phyloP scores from a whole-genome alignment of 2,797 vertebrate species.

The Chelonia mydas region DNA sequence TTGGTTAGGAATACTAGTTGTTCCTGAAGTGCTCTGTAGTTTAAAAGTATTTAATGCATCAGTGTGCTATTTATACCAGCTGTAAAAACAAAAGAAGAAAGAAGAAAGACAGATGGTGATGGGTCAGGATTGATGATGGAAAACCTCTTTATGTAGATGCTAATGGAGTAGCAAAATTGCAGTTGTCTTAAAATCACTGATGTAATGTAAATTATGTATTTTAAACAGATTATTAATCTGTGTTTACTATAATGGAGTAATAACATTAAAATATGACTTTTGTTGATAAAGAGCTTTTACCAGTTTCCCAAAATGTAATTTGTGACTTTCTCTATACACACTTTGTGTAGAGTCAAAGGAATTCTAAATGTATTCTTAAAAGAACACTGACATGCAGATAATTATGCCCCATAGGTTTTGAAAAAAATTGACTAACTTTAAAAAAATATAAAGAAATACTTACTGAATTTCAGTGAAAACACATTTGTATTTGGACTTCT shows the following conservation, averaged over 20 bases:
- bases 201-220: conserved; percentile 21
- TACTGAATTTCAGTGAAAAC: not conserved
- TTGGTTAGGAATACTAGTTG: not conserved
- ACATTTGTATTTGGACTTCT: not conserved
- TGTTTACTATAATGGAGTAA: not conserved
- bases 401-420: not conserved
- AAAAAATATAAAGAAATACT: not conserved
- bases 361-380: not conserved
- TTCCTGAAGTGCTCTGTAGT: conserved; percentile 24
- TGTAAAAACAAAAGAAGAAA: conserved; percentile 71
- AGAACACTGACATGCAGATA: not conserved
- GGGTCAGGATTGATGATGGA: conserved; percentile 64
- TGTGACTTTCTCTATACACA: not conserved
- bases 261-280: conserved; percentile 4
- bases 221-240: not conserved
- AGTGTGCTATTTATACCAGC: conserved; percentile 58
- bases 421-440: not conserved
- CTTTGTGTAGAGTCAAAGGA: not conserved
- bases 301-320: not conserved
- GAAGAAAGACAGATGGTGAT: conserved; percentile 63
- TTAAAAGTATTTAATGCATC: conserved; percentile 40
- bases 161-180: conserved; percentile 61
- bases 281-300: not conserved
- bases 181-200: conserved; percentile 36
- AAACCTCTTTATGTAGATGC: conserved; percentile 49